A percentile compares a stretch with the other conserved stretches of the same genome.
Conservation (phyloP, 2,888 invertebrate species). For the Cacoxenus indagator region DNA sequence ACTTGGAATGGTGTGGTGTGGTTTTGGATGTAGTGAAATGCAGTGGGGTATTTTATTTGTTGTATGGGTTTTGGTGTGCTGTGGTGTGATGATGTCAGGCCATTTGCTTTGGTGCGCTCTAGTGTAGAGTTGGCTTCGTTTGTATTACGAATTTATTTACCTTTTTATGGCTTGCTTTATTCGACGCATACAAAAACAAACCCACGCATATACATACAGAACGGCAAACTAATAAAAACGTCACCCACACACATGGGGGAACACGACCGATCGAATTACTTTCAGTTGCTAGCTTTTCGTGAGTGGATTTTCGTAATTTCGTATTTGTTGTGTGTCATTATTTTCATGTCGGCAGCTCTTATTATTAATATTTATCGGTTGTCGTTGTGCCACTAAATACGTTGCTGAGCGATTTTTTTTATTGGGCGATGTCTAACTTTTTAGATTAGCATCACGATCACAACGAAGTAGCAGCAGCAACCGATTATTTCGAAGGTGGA, state of each 20-base stretch:
- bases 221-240: constrained; percentile 15
- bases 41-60: too few relatives aligned
- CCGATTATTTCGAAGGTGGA: constrained; percentile 54
- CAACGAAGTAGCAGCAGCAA: constrained; percentile 55
- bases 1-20: background rate
- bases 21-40: background rate
- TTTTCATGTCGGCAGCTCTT: background rate
- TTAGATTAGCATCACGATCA: constrained; percentile 49
- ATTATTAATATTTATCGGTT: background rate
- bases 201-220: constrained; percentile 7
- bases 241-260: background rate
- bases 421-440: background rate
- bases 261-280: background rate
- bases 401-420: background rate
- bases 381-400: too few relatives aligned
- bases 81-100: background rate
- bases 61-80: too few relatives aligned
- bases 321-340: background rate
- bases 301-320: background rate
- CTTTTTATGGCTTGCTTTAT: constrained; percentile 9
- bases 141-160: constrained; percentile 17
- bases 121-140: background rate
- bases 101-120: background rate
- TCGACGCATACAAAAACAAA: background rate
- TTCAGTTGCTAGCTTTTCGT: constrained; percentile 12